Evolutionary conservation across 2,113 vertebrate genomes (phyloP).

Genomic region (Percopsis transmontana): DNA sequence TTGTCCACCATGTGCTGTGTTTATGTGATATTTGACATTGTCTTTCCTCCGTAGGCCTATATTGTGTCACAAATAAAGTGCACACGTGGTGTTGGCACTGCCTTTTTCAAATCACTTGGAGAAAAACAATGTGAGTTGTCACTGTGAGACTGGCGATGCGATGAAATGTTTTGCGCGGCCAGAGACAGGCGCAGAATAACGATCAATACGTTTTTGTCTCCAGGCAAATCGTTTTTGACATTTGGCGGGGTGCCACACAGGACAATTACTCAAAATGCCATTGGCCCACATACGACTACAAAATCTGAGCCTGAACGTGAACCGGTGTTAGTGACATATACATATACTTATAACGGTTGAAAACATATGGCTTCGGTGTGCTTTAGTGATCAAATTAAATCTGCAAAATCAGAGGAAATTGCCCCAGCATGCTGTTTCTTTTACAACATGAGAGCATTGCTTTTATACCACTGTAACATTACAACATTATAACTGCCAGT

Average conservation of each 20-base stretch:
- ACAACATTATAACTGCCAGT: slow-evolving; percentile 3
- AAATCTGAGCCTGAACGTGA: slow-evolving; percentile 18
- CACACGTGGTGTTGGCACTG: slow-evolving; percentile 26
- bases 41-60: background rate
- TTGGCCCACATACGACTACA: slow-evolving; percentile 66
- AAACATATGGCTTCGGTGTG: background rate
- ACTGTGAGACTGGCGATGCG: slow-evolving; percentile 50
- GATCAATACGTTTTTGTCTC: slow-evolving; percentile 73
- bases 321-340: no score
- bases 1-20: background rate
- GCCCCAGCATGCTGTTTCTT: background rate
- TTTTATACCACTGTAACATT: slow-evolving; percentile 4
- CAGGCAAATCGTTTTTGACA: slow-evolving; percentile 80
- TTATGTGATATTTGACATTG: no score
- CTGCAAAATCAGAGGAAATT: slow-evolving; percentile 27
- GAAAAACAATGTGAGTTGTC: slow-evolving; percentile 67
- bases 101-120: slow-evolving; percentile 38
- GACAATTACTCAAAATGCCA: slow-evolving; percentile 74
- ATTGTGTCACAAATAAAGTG: slow-evolving; percentile 2
- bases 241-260: slow-evolving; percentile 70
- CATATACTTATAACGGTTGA: background rate
- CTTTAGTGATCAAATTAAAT: background rate
- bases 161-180: slow-evolving; percentile 56
- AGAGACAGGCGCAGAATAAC: slow-evolving; percentile 71
- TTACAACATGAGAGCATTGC: slow-evolving; percentile 17